phyloP scores from a whole-genome alignment of 2,888 invertebrate species.

The Dynastes hyllus region DNA sequence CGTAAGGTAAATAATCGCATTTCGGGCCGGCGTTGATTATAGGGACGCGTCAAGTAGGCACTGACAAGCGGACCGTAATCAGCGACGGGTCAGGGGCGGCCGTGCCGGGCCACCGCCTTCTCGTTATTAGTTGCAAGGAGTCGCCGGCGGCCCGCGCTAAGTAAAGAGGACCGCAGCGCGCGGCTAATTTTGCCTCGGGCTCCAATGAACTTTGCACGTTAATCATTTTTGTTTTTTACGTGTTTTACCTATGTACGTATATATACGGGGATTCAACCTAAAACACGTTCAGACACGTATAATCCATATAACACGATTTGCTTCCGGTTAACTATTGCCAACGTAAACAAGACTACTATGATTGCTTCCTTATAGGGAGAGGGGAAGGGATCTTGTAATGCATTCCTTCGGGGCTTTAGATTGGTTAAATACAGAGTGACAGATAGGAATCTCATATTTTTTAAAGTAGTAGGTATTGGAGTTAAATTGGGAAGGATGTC shows the following conservation, averaged over 20 bases:
- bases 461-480: too few species aligned
- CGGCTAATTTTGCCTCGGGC: slow-evolving; percentile 17
- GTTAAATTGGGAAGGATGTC: too few species aligned
- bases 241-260: neutral
- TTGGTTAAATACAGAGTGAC: too few species aligned
- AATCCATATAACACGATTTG: too few species aligned
- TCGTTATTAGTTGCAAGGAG: slow-evolving; percentile 57
- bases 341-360: too few species aligned
- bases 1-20: slow-evolving; percentile 61
- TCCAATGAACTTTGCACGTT: slow-evolving; percentile 36
- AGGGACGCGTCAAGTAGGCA: slow-evolving; percentile 58
- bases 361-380: too few species aligned
- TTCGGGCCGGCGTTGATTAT: slow-evolving; percentile 60
- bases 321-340: too few species aligned
- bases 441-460: too few species aligned
- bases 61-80: slow-evolving; percentile 58
- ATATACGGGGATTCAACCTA: neutral
- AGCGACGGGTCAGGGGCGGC: slow-evolving; percentile 53
- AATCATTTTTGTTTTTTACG: slow-evolving; percentile 26
- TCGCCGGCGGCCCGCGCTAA: slow-evolving; percentile 55
- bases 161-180: slow-evolving; percentile 51
- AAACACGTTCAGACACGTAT: too few species aligned
- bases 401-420: too few species aligned
- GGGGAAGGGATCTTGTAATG: too few species aligned
- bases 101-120: slow-evolving; percentile 53